Base-by-base conservation (phyloP, 37 sponge, comb jelly and placozoan genomes). In the Mnemiopsis leidyi region DNA sequence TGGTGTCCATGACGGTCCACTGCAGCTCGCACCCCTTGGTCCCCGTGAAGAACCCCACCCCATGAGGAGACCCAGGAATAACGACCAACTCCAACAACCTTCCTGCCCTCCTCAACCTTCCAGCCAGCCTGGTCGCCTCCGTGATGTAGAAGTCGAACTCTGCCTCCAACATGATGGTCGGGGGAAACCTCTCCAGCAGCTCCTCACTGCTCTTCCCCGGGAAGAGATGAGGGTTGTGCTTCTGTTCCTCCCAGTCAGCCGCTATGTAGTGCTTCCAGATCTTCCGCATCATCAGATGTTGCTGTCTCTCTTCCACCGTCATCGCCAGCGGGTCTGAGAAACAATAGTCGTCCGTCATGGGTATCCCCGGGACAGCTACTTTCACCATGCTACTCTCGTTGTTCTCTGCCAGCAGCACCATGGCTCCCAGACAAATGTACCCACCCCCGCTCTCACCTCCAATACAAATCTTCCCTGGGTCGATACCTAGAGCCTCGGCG, bases 331-430 rank as follows among this genome's bases (percentile, higher is more conserved):
- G 73, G 25, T 71, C 73, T 25, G 73, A 71, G 73, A 71, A 71
- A 30, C 73, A 23, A 30, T 71, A 71, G 26, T 71, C 73, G 25
- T 71, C 73, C 23, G 26, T 30, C 73, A 71, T 71, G 73, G 73
- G 73, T 23, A 71, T 30, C 23, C 29, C 23, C 29, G 73, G 73
- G 24, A 71, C 26, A 30, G 73, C 73, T 30, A 71, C 3, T 18
- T 71, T 71, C 21, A 71, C 73, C 24, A 71, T 25, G 25, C 26
- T 3, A 23, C 21, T 23, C 73, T 71, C 73, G 2, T 23, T 30
- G 5, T 23, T 71, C 73, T 71, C 73, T 28, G 73, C 73, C 7
- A 71, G 73, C 24, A 71, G 73, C 73, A 71, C 73, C 73, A 71
- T 7, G 24, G 73, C 73, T 30, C 73, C 73, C 73, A 71, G 24